A percentile compares a stretch with the other conserved stretches of the same genome.
phyloP scores from a whole-genome alignment of 2,113 vertebrate species.

The Pampusana beccarii region DNA sequence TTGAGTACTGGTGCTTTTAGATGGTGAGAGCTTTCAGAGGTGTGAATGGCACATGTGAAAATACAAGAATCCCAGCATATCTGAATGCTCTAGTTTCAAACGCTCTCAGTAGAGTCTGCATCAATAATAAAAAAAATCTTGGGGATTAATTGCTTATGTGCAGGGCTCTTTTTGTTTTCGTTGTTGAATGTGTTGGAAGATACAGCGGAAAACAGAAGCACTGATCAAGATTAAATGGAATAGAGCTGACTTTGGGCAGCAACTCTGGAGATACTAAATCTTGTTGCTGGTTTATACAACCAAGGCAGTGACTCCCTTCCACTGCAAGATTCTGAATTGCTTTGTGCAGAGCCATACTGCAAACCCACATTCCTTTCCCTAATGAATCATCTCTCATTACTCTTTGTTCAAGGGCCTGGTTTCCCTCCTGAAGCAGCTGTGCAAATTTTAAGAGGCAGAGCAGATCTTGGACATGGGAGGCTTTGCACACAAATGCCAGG shows the following conservation, averaged over 20 bases:
- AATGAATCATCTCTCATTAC: neutral
- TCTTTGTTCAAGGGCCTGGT: neutral
- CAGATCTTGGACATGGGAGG: neutral
- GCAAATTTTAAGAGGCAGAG: neutral
- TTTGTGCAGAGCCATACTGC: neutral
- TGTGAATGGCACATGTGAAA: neutral
- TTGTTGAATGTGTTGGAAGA: neutral
- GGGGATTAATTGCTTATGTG: neutral
- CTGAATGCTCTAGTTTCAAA: neutral
- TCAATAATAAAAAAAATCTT: neutral
- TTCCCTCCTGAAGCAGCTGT: neutral
- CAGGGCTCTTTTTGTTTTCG: neutral
- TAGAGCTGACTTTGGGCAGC: neutral
- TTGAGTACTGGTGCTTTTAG: neutral
- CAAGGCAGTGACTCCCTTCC: neutral
- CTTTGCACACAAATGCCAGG: neutral
- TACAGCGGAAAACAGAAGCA: neutral
- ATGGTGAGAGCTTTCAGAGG: neutral
- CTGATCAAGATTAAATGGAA: neutral
- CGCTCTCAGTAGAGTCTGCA: neutral
- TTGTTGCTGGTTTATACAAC: neutral
- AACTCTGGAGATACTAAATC: neutral
- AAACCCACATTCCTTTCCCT: neutral
- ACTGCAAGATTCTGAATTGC: neutral
- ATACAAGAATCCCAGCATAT: neutral